Evolutionary conservation across 2,797 vertebrate species (phyloP), one percentile per base, ranked within the genome.

Genomic region (Protosalanx chinensis): DNA sequence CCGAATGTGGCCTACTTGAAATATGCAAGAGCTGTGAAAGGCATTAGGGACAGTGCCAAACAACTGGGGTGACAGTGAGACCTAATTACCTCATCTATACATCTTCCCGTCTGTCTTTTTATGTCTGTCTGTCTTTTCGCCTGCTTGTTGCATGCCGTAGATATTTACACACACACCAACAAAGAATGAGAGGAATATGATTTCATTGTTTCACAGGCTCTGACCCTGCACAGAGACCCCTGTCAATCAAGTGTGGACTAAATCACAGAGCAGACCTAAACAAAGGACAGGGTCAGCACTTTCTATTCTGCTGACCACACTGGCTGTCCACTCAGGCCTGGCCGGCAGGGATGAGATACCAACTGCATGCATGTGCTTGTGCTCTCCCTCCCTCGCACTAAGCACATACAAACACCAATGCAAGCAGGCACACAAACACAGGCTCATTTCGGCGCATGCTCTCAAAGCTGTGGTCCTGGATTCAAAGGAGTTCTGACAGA

Each of bases 221-320:
- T 56, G 51, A 56, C 51, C 51, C 51, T 16, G 4, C n/a, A 16
- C 51, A 56, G 51, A 16, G 51, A 16, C 51, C 51, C 51, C 16
- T 56, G 51, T 56, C 51, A 56, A 16, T 56, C 51, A 56, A 23
- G 12, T 65, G 35, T 65, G 63, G 4, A 58, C 32, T 12, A 46
- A 70, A 70, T 46, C 41, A 61, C 60, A 58, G 67, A 73, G 53
- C 64, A 51, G 8, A 69, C 18, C n/a, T 4, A 37, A 60, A 56
- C 4, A 32, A 51, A 27, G 32, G n/a, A 63, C 29, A 33, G 35
- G 60, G 41, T 61, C 65, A 64, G 65, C 60, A 32, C 41, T 67
- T 59, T 63, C 51, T 53, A 16, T 72, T 72, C 27, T 74, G 68
- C 69, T 74, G 69, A 74, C 68, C 70, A 71, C 61, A 68, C 58